Evolutionary conservation across 2,888 invertebrate species (phyloP).

Genomic region (Erebia aethiops): DNA sequence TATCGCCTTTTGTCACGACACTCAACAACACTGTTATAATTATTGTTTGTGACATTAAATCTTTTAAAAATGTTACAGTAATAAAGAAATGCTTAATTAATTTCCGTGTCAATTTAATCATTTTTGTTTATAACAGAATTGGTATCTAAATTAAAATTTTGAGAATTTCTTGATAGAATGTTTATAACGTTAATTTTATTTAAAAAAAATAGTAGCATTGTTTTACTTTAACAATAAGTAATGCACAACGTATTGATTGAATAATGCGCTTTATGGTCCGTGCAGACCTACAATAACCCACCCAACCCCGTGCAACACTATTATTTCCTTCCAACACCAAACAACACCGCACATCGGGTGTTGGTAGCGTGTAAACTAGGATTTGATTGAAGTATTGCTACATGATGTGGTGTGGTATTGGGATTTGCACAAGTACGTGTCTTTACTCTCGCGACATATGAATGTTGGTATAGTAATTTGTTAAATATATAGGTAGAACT

Average conservation of each 20-base stretch:
- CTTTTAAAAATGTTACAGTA: no score
- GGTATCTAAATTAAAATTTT: neutral
- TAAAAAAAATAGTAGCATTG: neutral
- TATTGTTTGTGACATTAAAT: no score
- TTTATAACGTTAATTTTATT: neutral
- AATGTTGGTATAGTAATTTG: slow-evolving; percentile 19
- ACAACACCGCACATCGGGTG: neutral
- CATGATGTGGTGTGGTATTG: neutral
- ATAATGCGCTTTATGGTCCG: slow-evolving; percentile 3
- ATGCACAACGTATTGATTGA: neutral
- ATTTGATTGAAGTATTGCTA: neutral
- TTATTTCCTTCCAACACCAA: neutral
- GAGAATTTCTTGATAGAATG: neutral
- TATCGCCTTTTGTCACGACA: no score
- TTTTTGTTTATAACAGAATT: neutral
- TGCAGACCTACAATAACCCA: neutral
- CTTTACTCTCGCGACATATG: slow-evolving; percentile 14
- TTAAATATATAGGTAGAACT: slow-evolving; percentile 22
- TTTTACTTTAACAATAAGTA: slow-evolving; percentile 5
- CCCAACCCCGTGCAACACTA: neutral
- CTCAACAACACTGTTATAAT: no score
- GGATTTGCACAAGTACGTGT: neutral
- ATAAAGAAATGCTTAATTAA: no score
- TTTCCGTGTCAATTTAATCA: neutral
- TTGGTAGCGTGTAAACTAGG: neutral